Evolutionary conservation across 2,888 invertebrate genomes (phyloP), one percentile per base, ranked within the genome.

Genomic region (Eristalis intricaria): DNA sequence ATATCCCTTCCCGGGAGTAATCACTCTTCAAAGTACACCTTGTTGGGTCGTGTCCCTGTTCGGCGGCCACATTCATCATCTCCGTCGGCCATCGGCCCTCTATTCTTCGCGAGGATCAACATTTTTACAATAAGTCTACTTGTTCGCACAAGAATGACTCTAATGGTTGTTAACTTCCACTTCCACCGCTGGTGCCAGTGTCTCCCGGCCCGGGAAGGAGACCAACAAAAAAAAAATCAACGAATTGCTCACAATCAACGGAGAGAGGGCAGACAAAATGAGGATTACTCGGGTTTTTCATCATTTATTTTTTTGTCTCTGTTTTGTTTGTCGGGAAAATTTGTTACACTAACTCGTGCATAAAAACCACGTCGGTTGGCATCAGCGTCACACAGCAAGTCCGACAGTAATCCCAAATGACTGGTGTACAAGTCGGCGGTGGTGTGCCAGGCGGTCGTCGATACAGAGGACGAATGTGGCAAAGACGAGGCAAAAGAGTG

Each of bases 131-230:
- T 60, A 60, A 70, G 58, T 60, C 19, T 15, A 38, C 70, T 70
- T 60, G 70, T 70, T 70, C 58, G 26, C 70, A 32, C 60, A 26
- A 38, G 26, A 70, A 60, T 60, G 70, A 60, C 70, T 70, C 40
- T n/a, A 70, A 60, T 70, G 60, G 23, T 40, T 38, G 38, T 10
- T 38, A 40, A 29, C 65, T 50, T 50, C 50, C 32, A 32, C 32
- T 32, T 19, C 50, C 50, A 19, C 50, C n/a, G n/a, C n/a, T 5
- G 7, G 13, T 4, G 38, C 38, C 38, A 38, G 13, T 13, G 13
- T 38, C 13, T 1, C 38, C 13, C 38, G 10, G 32, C 7, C 8
- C 7, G 32, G 32, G 32, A 2, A 32, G 32, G 4, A 5, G 32
- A 43, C 43, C n/a, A n/a, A n/a, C n/a, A n/a, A n/a, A n/a, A n/a